Evolutionary conservation across 2,888 invertebrate species (phyloP), one percentile per base, ranked within the genome.

Genomic region (Papilio gigon): DNA sequence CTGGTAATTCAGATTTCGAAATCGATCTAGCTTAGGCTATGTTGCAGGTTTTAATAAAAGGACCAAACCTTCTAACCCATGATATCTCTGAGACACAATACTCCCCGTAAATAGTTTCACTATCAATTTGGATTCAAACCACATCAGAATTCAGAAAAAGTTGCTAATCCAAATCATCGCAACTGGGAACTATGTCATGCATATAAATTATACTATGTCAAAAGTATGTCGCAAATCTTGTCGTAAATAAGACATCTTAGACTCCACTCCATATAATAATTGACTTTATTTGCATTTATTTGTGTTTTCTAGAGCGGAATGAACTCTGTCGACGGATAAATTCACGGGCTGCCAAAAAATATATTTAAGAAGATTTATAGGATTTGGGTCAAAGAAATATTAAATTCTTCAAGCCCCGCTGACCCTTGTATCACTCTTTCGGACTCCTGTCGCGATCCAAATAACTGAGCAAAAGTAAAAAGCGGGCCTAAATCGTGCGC

Each of bases 271-370:
- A 30, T 56, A 56, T 56, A 56, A 56, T 30, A 30, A 56, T 56
- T n/a, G 53, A n/a, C 53, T 56, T 17, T 30, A 56, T 56, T 56
- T 56, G 53, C 27, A 56, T 56, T 56, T 17, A 56, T 56, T 56
- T 56, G 53, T 56, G 53, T 56, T 56, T 53, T 56, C 53, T 56
- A 56, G 53, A 56, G 53, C 53, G 53, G 27, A 27, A 27, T 27
- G 53, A 53, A 56, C 30, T 56, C 9, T 56, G 50, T 27, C 9
- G n/a, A 30, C 14, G 30, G 17, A 56, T 56, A 56, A 56, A 30
- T 56, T 56, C 17, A 30, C 53, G 30, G 30, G 53, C 30, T 56
- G 53, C 53, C 53, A 56, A 56, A 30, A 56, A 56, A 56, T 25
- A 56, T 56, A 56, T 56, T 30, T 4, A 17, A 56, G 14, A 53